phyloP scores from a whole-genome alignment of 2,888 invertebrate genomes.

The Phyto melanocephala region DNA sequence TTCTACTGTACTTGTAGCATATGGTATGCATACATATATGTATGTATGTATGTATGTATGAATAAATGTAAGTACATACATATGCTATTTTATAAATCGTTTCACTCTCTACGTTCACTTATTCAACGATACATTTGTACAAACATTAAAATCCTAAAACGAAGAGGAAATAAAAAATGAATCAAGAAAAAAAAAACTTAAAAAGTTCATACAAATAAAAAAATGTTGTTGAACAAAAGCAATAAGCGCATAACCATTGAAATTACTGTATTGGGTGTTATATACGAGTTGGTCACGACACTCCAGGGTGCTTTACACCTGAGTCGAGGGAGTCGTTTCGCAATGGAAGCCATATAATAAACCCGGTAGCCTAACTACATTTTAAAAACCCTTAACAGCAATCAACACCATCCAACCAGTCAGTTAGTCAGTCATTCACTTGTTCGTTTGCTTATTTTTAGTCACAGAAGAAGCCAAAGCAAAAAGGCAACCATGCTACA shows the following conservation, averaged over 20 bases:
- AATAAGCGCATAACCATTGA: conserved; percentile 75
- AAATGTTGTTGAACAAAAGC: conserved; percentile 52
- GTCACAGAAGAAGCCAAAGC: conserved; percentile 43
- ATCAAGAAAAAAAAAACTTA: neutral
- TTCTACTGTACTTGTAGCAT: too few relatives aligned
- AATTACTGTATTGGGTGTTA: conserved; percentile 79
- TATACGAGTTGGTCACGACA: conserved; percentile 79
- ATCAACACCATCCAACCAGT: conserved; percentile 75
- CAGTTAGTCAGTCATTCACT: conserved; percentile 38
- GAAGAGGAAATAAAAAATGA: conserved; percentile 40
- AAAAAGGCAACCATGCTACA: conserved; percentile 18
- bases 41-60: too few relatives aligned
- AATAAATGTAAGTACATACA: too few relatives aligned
- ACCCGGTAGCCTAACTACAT: conserved; percentile 78
- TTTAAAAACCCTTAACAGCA: conserved; percentile 79
- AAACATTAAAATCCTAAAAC: conserved; percentile 55
- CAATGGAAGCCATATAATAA: conserved; percentile 62
- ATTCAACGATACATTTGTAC: conserved; percentile 2
- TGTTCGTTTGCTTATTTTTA: neutral
- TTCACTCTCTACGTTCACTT: neutral
- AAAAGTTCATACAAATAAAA: neutral
- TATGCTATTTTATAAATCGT: too few relatives aligned
- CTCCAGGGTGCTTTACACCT: conserved; percentile 79
- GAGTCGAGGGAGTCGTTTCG: conserved; percentile 78
- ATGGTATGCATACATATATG: too few relatives aligned